These are phyloP conservation scores for Xestobium rufovillosum DNA, from an alignment of 2,888 invertebrate species.

Conservation along the genomic window DNA sequence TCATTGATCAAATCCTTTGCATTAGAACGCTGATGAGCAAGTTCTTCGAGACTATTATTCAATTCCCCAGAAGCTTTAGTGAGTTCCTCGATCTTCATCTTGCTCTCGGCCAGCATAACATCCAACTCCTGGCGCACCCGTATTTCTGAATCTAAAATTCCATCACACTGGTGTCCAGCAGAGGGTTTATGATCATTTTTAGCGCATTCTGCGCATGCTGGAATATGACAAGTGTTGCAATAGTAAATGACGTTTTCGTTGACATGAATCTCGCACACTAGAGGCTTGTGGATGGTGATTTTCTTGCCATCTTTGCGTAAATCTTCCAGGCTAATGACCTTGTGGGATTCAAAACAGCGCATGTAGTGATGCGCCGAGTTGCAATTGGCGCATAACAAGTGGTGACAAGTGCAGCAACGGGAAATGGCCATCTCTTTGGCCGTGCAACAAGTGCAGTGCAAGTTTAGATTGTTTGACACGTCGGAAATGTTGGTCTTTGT, in stretches of 20 bases:
- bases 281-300: constrained; percentile 80
- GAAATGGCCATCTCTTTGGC: constrained; percentile 91
- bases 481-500: constrained; percentile 79
- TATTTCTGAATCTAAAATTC: constrained; percentile 69
- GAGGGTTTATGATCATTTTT: constrained; percentile 73
- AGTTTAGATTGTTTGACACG: constrained; percentile 59
- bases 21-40: constrained; percentile 80
- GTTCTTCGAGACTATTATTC: constrained; percentile 72
- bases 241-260: constrained; percentile 81
- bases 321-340: constrained; percentile 83
- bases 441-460: constrained; percentile 89
- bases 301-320: constrained; percentile 69
- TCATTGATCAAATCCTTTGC: constrained; percentile 77
- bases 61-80: constrained; percentile 67
- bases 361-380: constrained; percentile 94
- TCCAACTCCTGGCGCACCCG: constrained; percentile 71
- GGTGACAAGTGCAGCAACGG: constrained; percentile 90
- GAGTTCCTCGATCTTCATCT: constrained; percentile 67
- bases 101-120: constrained; percentile 66
- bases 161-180: constrained; percentile 75
- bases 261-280: constrained; percentile 74
- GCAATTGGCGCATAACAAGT: constrained; percentile 88
- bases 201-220: constrained; percentile 82
- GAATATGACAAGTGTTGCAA: constrained; percentile 80
- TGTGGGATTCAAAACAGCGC: constrained; percentile 94